Evolutionary conservation across 2,888 invertebrate genomes (phyloP).

Genomic region (Halictus quadricinctus): DNA sequence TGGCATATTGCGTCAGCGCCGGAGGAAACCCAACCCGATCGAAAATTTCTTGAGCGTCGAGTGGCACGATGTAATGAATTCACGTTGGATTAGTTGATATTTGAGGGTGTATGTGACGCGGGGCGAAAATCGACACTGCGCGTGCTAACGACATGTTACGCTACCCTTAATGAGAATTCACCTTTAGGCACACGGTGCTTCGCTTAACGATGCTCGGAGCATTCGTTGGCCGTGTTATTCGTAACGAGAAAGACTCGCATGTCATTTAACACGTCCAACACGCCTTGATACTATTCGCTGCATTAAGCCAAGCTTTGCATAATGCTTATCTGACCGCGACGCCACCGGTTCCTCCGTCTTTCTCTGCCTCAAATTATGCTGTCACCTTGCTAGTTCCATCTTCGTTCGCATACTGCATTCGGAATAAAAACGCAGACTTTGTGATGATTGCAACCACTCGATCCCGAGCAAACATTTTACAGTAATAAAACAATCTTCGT

Average conservation of each 20-base stretch:
- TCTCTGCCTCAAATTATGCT: neutral
- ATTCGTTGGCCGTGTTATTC: conserved; percentile 32
- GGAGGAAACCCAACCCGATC: neutral
- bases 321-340: conserved; percentile 25
- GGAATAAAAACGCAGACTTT: neutral
- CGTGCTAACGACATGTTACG: conserved; percentile 49
- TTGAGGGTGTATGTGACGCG: conserved; percentile 44
- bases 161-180: conserved; percentile 52
- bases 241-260: conserved; percentile 34
- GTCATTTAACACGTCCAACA: conserved; percentile 46
- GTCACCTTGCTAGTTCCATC: neutral
- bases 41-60: conserved; percentile 16
- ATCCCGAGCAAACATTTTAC: neutral
- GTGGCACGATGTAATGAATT: conserved; percentile 36
- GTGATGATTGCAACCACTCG: too few species aligned
- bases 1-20: neutral
- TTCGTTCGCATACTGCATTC: neutral
- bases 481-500: neutral
- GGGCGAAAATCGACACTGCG: conserved; percentile 43
- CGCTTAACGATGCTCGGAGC: conserved; percentile 43
- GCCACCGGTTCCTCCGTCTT: neutral
- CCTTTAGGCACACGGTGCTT: conserved; percentile 43
- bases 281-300: conserved; percentile 20
- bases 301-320: conserved; percentile 34
- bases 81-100: conserved; percentile 39